Evolutionary conservation across 2,888 invertebrate genomes (phyloP).

Genomic region (Rotaria macrura): DNA sequence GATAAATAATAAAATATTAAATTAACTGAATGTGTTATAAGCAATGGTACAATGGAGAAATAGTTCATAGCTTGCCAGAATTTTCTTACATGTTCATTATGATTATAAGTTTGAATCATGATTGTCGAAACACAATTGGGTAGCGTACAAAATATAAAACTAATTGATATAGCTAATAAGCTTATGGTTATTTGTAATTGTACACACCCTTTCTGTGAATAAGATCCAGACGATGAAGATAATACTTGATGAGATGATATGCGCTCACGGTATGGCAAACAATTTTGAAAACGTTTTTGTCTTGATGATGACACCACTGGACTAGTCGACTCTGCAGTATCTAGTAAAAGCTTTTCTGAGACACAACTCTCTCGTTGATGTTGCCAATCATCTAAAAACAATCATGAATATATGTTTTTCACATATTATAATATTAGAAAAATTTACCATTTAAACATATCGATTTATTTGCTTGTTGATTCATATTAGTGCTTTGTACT

Average conservation of each 20-base stretch:
- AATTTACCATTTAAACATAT: neutral
- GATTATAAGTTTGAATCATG: neutral
- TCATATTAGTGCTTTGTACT: neutral
- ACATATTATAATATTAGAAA: too few species aligned
- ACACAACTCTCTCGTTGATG: neutral
- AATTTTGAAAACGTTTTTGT: neutral
- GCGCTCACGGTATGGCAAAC: neutral
- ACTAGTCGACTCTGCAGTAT: neutral
- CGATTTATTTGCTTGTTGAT: neutral
- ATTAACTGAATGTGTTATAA: neutral
- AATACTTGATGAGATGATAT: too few species aligned
- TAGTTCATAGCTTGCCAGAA: slow-evolving; percentile 16
- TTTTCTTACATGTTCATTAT: neutral
- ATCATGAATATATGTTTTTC: neutral
- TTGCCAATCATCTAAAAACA: neutral
- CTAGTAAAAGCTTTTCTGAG: neutral
- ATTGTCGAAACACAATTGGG: neutral
- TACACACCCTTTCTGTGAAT: neutral
- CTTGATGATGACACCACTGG: neutral
- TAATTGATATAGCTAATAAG: neutral
- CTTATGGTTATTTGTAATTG: neutral
- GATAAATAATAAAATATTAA: neutral
- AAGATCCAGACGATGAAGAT: neutral
- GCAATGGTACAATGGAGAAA: neutral
- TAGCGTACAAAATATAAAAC: neutral